Base-by-base conservation (phyloP, 1,140 invertebrate species). In the Drosophila bifasciata region DNA sequence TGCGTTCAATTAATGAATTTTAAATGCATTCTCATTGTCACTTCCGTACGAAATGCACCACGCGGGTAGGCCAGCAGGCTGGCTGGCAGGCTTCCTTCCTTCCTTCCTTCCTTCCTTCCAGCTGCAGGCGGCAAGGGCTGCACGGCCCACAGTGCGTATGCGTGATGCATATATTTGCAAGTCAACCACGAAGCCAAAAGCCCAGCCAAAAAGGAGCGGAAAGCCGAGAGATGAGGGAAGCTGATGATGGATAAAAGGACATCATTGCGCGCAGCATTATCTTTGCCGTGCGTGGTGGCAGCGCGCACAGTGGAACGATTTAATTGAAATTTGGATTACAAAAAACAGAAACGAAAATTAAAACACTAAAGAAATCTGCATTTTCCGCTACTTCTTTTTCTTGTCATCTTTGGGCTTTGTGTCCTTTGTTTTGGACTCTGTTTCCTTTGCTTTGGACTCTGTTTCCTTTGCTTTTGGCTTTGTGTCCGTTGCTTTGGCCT, bases 1-100 rank as follows among this genome's bases (percentile, higher is more conserved):
- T 85, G 73, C 70, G 78, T 74, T 83, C 83, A 88, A 88, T 86
- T 86, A 86, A 86, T 88, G 83, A 71, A 86, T 88, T 88, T 86
- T 88, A 88, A 85, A 83, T 86, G 81, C 69, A 57, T 78, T 78
- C 69, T 77, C 74, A 83, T 88, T 88, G 78, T 81, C 77, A 77
- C 61, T 75, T 63, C 70, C 63, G 51, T 36, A 4, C 9, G 28
- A 23, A 5, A 5, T 23, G 23, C 41, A 39, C 8, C 41, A 39
- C 8, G 16, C 15, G 11, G 16, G 36, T 2, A 25, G 23, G 23
- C n/a, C n/a, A n/a, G 19, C 39, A 25, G 23, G 23, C 6, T 1
- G 6, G 23, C 23, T n/a, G n/a, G n/a, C n/a, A n/a, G n/a, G n/a
- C n/a, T n/a, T n/a, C n/a, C n/a, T n/a, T n/a, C n/a, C n/a, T n/a